These are phyloP conservation scores for Eptesicus fuscus DNA, from an alignment of 2,113 vertebrate species.

Conservation along the genomic window DNA sequence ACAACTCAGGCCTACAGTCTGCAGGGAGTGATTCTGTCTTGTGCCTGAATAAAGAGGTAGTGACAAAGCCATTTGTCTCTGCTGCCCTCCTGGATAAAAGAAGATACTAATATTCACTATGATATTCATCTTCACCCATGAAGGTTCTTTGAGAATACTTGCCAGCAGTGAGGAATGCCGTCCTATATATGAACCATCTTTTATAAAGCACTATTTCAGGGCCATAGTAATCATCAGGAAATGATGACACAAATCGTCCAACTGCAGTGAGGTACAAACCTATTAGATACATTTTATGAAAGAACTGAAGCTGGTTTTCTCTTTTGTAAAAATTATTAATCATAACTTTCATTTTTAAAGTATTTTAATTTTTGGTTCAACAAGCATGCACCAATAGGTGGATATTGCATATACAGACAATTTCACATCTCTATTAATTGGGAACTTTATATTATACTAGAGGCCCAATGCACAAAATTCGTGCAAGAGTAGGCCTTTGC, in stretches of 20 bases:
- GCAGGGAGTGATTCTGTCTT: not conserved
- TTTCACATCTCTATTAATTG: not conserved
- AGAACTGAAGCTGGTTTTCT: not conserved
- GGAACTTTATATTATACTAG: not conserved
- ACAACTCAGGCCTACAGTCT: not conserved
- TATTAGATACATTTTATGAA: not conserved
- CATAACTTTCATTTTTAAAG: not conserved
- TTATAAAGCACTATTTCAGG: not conserved
- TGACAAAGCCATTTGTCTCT: not conserved
- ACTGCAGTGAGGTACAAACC: not conserved
- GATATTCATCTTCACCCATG: not conserved
- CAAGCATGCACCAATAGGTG: not conserved
- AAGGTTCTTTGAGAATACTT: not conserved
- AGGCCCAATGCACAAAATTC: no score
- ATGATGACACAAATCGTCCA: not conserved
- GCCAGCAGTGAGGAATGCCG: not conserved
- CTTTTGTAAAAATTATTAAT: not conserved
- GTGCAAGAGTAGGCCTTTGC: no score
- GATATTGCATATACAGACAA: not conserved
- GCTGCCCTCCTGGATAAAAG: not conserved
- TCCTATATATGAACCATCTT: not conserved
- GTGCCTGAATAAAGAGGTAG: not conserved
- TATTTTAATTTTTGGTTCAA: not conserved
- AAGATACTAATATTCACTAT: not conserved
- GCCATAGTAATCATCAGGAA: not conserved